phyloP scores from a whole-genome alignment of 2,888 invertebrate genomes.

The Pinctada fucata region DNA sequence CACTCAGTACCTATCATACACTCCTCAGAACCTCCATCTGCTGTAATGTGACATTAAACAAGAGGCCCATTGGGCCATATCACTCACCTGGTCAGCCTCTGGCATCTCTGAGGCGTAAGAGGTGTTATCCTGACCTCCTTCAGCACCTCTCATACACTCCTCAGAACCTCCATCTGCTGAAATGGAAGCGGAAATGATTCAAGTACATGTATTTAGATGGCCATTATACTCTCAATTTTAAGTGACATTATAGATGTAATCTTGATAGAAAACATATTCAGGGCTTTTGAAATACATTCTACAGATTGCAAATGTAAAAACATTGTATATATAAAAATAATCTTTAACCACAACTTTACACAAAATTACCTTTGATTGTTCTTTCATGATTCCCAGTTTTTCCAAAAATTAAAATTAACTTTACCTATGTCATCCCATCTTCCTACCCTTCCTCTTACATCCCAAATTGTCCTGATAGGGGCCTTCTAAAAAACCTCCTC shows the following conservation, averaged over 20 bases:
- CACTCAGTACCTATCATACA: constrained; percentile 36
- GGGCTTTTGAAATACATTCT: no score
- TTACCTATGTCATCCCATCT: background rate
- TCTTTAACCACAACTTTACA: no score
- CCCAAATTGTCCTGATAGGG: background rate
- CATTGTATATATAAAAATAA: no score
- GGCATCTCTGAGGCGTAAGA: constrained; percentile 28
- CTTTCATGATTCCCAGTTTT: background rate
- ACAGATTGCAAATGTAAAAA: no score
- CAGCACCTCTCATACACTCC: constrained; percentile 49
- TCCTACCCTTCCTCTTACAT: constrained; percentile 8
- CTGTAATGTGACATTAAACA: background rate
- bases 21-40: constrained; percentile 57
- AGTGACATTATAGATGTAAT: no score
- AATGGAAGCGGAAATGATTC: no score
- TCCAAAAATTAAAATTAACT: background rate
- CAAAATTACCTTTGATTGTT: no score
- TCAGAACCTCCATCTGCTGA: constrained; percentile 48
- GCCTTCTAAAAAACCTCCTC: no score
- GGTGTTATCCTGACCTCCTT: constrained; percentile 10
- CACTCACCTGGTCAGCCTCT: constrained; percentile 33
- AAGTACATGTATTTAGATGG: no score
- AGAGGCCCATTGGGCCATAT: no score
- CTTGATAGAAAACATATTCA: no score
- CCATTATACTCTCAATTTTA: no score